Evolutionary conservation across 2,797 vertebrate genomes (phyloP).

Genomic region (Merluccius polli): DNA sequence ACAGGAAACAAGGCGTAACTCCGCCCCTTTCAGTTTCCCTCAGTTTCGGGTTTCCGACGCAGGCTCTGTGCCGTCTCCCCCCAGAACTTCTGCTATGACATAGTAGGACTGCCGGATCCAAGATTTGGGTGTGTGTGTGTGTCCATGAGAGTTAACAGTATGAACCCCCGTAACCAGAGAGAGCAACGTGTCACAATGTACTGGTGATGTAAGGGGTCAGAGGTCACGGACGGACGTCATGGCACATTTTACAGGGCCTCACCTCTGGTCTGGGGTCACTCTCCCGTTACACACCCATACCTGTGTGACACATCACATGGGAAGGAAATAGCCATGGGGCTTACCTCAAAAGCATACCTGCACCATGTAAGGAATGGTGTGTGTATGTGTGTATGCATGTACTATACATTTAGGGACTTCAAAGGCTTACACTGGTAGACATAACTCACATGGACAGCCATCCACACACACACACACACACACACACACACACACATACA

Average conservation of each 20-base stretch:
- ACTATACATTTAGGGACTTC: conserved; percentile 13
- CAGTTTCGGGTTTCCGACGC: no score
- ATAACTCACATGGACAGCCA: neutral
- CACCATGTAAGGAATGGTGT: conserved; percentile 9
- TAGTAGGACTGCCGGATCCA: no score
- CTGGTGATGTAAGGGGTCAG: conserved; percentile 38
- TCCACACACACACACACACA: neutral
- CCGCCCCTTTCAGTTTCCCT: no score
- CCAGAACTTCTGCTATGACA: no score
- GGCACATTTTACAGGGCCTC: conserved; percentile 23
- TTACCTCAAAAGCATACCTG: conserved; percentile 28
- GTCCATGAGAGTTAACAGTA: conserved; percentile 2
- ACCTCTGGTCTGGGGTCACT: conserved; percentile 14
- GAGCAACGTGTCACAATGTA: conserved; percentile 20
- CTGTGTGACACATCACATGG: neutral
- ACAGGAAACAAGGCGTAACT: no score
- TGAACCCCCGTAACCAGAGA: conserved; percentile 36
- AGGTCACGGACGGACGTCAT: conserved; percentile 20
- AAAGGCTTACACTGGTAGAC: conserved; percentile 17
- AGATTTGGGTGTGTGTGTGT: neutral
- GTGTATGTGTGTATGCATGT: conserved; percentile 2
- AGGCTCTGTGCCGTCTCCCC: no score
- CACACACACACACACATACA: neutral
- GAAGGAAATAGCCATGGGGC: conserved; percentile 1
- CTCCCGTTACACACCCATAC: conserved; percentile 26